phyloP scores from a whole-genome alignment of 2,113 vertebrate species.

The Cromileptes altivelis region DNA sequence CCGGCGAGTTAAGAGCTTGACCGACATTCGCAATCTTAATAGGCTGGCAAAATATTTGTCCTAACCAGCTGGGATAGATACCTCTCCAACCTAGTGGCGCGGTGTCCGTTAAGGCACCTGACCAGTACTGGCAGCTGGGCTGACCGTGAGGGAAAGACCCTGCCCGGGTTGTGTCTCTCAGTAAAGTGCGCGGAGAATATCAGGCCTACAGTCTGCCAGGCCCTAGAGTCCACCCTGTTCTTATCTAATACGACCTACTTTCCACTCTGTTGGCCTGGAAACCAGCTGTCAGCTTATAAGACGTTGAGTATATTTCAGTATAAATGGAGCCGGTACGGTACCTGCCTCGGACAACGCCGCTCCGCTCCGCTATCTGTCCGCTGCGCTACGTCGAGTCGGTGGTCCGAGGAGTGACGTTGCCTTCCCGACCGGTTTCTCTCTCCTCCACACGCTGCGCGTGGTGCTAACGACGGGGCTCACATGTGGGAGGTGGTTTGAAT shows the following conservation, averaged over 20 bases:
- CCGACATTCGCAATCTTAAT: neutral
- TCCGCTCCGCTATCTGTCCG: constrained; percentile 78
- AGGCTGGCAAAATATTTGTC: neutral
- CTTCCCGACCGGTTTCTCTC: constrained; percentile 77
- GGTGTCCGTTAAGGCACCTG: constrained; percentile 70
- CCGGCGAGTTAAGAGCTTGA: neutral
- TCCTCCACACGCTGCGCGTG: constrained; percentile 82
- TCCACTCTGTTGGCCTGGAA: constrained; percentile 16
- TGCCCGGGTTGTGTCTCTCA: constrained; percentile 53
- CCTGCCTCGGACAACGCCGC: constrained; percentile 85
- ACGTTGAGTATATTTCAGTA: neutral
- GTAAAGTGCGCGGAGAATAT: constrained; percentile 74
- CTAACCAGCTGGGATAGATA: constrained; percentile 6
- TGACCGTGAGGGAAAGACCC: constrained; percentile 58
- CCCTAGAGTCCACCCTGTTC: constrained; percentile 82
- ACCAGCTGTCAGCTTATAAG: constrained; percentile 12
- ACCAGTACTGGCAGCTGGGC: constrained; percentile 55
- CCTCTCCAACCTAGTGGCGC: constrained; percentile 56
- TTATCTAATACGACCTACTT: constrained; percentile 79
- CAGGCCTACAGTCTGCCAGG: constrained; percentile 80
- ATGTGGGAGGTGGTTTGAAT: constrained; percentile 81
- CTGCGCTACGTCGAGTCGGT: constrained; percentile 74
- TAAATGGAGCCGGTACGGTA: constrained; percentile 43
- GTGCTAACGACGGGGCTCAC: constrained; percentile 78
- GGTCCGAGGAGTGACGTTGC: constrained; percentile 82